Base-by-base conservation (phyloP, 2,797 vertebrate genomes). In the Myiotriccus ornatus region DNA sequence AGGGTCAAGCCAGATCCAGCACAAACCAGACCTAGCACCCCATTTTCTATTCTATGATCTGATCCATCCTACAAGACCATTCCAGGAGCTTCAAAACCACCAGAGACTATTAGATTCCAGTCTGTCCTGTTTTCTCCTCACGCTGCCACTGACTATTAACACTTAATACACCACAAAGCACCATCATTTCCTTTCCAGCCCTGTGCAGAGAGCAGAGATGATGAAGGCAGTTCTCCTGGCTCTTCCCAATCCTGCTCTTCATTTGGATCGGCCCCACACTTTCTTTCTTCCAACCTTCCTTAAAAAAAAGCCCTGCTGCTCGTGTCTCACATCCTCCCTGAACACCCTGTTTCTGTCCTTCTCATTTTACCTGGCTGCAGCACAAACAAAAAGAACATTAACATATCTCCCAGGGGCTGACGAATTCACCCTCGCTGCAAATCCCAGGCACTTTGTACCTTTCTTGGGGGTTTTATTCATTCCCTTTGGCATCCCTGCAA, bases 121-220 rank as follows among this genome's bases (percentile, higher is more conserved):
- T 34, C 49, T 55, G 78, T 35, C 57, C 57, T n/a, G 22, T 35
- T 70, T 32, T 37, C 24, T 19, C 18, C 19, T 84, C 32, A 19
- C 21, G 12, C 27, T 74, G 56, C 62, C 22, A 32, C 47, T 37
- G 10, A 37, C 49, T 41, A 25, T 21, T 41, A 32, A 63, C 17
- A 2, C 39, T 63, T 63, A 37, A 47, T 37, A 67, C 64, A 49
- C 46, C 63, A 30, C 30, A 49, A 84, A 84, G 53, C 47, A 56
- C 20, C 4, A 3, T 0, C 1, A 56, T 63, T 82, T 25, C 35
- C 34, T 0, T 41, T 43, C 14, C 3, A 7, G 32, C 41, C 24
- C 52, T 20, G 28, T 34, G 55, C 46, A 46, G 34, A 24, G 39
- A 39, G 44, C n/a, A 13, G 43, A 52, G 34, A 30, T 35, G 34